A percentile compares a stretch with the other conserved stretches of the same genome.
phyloP scores from a whole-genome alignment of 2,113 vertebrate species.

The Ochotona curzoniae region DNA sequence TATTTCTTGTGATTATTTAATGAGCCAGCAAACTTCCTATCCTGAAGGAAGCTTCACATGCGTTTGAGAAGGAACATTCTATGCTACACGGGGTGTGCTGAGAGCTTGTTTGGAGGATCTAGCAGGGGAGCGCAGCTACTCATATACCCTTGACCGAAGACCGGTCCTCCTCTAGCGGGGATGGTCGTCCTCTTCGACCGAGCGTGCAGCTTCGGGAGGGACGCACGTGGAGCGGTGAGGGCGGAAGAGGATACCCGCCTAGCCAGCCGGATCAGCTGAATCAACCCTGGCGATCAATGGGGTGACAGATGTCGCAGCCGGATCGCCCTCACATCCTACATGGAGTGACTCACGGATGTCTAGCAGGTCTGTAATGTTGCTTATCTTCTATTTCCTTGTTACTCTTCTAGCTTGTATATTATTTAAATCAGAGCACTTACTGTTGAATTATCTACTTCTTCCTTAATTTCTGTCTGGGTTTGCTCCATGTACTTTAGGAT shows the following conservation, averaged over 20 bases:
- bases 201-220: too few relatives aligned
- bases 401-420: neutral
- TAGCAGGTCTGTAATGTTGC: neutral
- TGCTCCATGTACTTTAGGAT: neutral
- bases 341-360: neutral
- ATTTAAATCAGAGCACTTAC: neutral
- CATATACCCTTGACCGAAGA: too few relatives aligned
- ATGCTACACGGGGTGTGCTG: neutral
- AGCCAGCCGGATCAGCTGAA: too few relatives aligned
- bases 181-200: too few relatives aligned
- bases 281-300: too few relatives aligned
- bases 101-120: too few relatives aligned
- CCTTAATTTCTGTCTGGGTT: neutral
- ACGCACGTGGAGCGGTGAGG: too few relatives aligned
- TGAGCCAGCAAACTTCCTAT: neutral
- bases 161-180: too few relatives aligned
- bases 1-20: neutral
- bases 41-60: neutral
- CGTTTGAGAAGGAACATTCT: neutral
- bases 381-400: neutral
- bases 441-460: neutral
- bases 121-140: too few relatives aligned
- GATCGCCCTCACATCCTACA: too few relatives aligned
- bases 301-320: too few relatives aligned
- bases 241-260: too few relatives aligned